A percentile compares a stretch with the other conserved stretches of the same genome.
phyloP scores from a whole-genome alignment of 1,140 invertebrate genomes.

The Hyposmocoma kahamanoa region DNA sequence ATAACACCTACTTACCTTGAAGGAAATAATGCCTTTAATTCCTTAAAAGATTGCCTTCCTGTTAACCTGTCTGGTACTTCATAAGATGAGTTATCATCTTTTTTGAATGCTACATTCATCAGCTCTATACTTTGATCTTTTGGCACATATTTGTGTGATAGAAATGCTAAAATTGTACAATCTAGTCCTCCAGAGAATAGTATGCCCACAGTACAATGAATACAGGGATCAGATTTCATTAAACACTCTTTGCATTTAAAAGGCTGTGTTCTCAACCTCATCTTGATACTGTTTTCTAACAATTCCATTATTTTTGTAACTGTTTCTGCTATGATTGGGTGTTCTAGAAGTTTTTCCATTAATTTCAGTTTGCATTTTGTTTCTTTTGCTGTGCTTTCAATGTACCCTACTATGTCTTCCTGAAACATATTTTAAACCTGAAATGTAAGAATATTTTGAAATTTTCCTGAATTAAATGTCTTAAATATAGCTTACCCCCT shows the following conservation, averaged over 20 bases:
- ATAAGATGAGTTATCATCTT: constrained; percentile 64
- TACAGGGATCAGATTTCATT: constrained; percentile 24
- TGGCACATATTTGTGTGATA: constrained; percentile 84
- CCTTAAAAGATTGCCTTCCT: constrained; percentile 81
- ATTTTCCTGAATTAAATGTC: no score
- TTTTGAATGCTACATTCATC: constrained; percentile 97
- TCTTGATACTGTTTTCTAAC: constrained; percentile 77
- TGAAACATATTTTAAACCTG: constrained; percentile 38
- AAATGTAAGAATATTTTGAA: no score
- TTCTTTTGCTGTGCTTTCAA: constrained; percentile 33
- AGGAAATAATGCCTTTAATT: constrained; percentile 82
- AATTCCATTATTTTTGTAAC: constrained; percentile 71
- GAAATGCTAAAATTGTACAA: constrained; percentile 89
- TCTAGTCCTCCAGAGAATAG: constrained; percentile 97
- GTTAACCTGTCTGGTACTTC: constrained; percentile 89
- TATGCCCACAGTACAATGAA: constrained; percentile 87
- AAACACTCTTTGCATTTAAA: constrained; percentile 80
- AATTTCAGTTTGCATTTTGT: constrained; percentile 31
- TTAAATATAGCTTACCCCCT: constrained; percentile 11
- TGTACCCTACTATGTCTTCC: constrained; percentile 52
- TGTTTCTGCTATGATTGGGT: constrained; percentile 47
- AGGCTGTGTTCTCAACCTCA: constrained; percentile 78
- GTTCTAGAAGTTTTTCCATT: constrained; percentile 59
- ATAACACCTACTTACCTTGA: constrained; percentile 78
- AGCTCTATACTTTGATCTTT: constrained; percentile 87